phyloP scores from a whole-genome alignment of 2,888 invertebrate species.

The Siphlonurus alternatus region DNA sequence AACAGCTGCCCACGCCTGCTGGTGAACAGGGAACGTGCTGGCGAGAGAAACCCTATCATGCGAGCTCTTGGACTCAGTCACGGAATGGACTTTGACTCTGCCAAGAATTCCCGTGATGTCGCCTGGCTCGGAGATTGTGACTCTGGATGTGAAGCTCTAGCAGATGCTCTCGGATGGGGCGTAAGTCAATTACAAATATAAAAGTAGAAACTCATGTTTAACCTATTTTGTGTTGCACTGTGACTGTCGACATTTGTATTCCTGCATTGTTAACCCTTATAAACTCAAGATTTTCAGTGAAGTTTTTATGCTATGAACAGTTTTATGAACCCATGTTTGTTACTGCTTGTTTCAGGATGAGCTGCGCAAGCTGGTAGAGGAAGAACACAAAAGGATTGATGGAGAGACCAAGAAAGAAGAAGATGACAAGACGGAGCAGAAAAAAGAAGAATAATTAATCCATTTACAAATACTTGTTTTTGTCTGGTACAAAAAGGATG shows the following conservation, averaged over 20 bases:
- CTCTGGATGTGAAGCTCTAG: conserved; percentile 53
- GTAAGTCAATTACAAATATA: conserved; percentile 26
- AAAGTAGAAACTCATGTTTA: neutral
- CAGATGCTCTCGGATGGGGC: conserved; percentile 63
- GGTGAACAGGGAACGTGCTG: conserved; percentile 61
- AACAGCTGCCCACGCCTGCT: conserved; percentile 61
- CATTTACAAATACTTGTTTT: too few relatives aligned
- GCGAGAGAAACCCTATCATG: conserved; percentile 21
- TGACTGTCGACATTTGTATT: neutral
- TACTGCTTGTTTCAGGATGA: conserved; percentile 48
- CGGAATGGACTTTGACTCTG: conserved; percentile 50
- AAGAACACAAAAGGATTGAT: conserved; percentile 38
- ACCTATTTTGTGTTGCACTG: conserved; percentile 1
- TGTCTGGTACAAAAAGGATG: too few relatives aligned
- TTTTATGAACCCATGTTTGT: too few relatives aligned
- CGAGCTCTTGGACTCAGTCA: conserved; percentile 28
- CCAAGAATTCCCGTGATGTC: conserved; percentile 51
- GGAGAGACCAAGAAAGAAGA: conserved; percentile 16
- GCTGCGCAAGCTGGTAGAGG: conserved; percentile 34
- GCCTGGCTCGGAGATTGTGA: conserved; percentile 71
- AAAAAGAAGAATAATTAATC: too few relatives aligned
- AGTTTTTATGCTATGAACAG: too few relatives aligned
- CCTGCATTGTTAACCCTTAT: neutral
- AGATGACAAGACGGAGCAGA: too few relatives aligned
- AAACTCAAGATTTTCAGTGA: too few relatives aligned